Percentiles rank a stretch among this genome's conserved stretches.
These are phyloP conservation scores for Zoanthus gigantus DNA, from an alignment of 92 coral and sea anemone species.

Conservation along the genomic window DNA sequence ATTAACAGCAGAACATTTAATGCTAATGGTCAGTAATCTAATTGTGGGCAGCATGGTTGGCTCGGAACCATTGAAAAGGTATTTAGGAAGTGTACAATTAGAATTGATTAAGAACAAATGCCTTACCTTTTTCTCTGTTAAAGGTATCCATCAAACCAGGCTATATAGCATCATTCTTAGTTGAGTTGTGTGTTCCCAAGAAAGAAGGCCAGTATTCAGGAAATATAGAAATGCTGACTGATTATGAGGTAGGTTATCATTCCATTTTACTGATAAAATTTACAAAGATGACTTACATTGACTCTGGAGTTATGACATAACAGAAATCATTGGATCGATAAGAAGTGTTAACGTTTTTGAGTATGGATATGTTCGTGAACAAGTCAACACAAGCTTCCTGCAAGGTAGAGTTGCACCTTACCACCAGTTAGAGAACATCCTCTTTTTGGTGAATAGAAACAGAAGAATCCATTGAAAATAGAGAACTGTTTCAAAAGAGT, in stretches of 20 bases:
- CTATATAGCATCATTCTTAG: conserved; percentile 69
- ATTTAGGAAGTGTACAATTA: too few relatives aligned
- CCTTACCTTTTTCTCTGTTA: not conserved
- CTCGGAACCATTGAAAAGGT: too few relatives aligned
- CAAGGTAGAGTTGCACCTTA: too few relatives aligned
- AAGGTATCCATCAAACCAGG: conserved; percentile 83
- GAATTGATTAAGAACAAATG: not conserved
- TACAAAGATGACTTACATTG: not conserved
- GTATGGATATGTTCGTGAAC: not conserved
- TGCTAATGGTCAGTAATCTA: too few relatives aligned
- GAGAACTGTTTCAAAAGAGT: too few relatives aligned
- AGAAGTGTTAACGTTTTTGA: not conserved
- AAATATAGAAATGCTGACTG: conserved; percentile 81
- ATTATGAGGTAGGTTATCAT: conserved; percentile 77
- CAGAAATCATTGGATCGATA: not conserved
- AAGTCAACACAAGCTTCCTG: not conserved
- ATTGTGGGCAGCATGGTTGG: too few relatives aligned
- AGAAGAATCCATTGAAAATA: too few relatives aligned
- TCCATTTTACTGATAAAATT: not conserved
- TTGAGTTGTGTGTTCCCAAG: conserved; percentile 81
- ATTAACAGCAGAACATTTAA: too few relatives aligned
- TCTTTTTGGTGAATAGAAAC: too few relatives aligned
- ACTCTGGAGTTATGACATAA: not conserved
- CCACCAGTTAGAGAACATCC: too few relatives aligned
- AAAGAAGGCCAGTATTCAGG: conserved; percentile 85